Evolutionary conservation across 1,140 invertebrate genomes (phyloP).

Genomic region (Drosophila asahinai): DNA sequence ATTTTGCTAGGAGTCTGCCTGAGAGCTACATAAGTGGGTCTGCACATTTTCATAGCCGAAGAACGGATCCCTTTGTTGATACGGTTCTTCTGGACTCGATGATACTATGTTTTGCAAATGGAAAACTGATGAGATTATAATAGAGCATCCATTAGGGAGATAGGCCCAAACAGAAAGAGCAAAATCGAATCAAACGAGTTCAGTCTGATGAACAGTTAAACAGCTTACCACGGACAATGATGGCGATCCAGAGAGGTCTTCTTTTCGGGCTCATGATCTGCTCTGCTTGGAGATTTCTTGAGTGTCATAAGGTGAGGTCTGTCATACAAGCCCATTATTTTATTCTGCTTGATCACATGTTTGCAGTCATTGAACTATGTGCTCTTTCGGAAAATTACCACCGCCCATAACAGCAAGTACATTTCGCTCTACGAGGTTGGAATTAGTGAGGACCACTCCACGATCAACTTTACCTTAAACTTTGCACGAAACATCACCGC

Average conservation of each 20-base stretch:
- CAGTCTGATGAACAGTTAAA: neutral
- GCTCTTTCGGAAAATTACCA: constrained; percentile 39
- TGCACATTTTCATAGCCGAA: neutral
- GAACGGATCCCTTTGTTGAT: neutral
- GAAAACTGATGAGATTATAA: constrained; percentile 36
- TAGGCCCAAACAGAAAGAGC: neutral
- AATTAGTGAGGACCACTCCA: constrained; percentile 39
- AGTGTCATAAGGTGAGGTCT: constrained; percentile 30
- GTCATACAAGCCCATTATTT: no score
- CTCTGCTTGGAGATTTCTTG: neutral
- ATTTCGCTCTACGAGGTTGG: constrained; percentile 31
- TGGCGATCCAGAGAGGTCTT: constrained; percentile 1
- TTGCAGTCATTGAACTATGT: constrained; percentile 36
- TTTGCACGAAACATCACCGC: constrained; percentile 23
- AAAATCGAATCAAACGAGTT: neutral
- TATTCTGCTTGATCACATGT: no score
- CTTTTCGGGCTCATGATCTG: constrained; percentile 1
- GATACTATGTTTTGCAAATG: constrained; percentile 8
- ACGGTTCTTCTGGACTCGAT: neutral
- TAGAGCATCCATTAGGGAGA: neutral
- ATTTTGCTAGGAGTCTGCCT: constrained; percentile 53
- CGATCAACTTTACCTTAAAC: constrained; percentile 48
- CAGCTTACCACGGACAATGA: neutral
- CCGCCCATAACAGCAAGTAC: constrained; percentile 40
- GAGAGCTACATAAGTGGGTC: constrained; percentile 35